phyloP scores from a whole-genome alignment of 2,113 vertebrate genomes.

The Myrmophylax atrothorax region DNA sequence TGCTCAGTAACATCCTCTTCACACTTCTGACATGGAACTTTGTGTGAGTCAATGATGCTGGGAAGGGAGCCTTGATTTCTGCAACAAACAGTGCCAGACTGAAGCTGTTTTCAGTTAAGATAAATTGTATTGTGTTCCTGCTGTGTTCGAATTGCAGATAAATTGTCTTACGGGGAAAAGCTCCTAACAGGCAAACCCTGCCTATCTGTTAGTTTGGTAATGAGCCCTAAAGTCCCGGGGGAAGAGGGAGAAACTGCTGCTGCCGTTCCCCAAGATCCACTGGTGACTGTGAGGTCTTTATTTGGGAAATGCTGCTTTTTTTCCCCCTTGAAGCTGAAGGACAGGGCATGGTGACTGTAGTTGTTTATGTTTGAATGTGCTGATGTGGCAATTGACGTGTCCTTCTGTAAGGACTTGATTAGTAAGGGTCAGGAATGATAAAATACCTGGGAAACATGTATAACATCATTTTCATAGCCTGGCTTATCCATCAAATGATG shows the following conservation, averaged over 20 bases:
- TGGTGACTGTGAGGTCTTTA: not conserved
- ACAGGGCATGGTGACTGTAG: not conserved
- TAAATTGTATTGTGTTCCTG: not conserved
- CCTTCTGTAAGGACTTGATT: not conserved
- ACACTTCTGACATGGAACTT: not conserved
- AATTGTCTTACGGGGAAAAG: not conserved
- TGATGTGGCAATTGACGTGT: not conserved
- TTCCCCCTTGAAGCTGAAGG: not conserved
- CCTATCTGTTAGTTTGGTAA: not conserved
- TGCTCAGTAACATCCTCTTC: not conserved
- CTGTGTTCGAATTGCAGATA: slow-evolving; percentile 1
- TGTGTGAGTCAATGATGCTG: not conserved
- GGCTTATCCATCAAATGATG: not conserved
- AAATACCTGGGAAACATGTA: not conserved
- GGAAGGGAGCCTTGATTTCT: not conserved
- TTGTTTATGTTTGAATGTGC: not conserved
- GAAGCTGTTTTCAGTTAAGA: not conserved
- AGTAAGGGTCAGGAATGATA: not conserved
- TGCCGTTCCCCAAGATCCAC: not conserved
- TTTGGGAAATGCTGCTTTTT: not conserved
- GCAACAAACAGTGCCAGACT: not conserved
- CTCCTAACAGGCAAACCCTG: not conserved
- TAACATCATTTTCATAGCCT: not conserved
- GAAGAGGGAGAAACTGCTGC: not conserved
- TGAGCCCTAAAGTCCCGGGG: not conserved